A percentile compares a stretch with the other conserved stretches of the same genome.
phyloP scores from a whole-genome alignment of 2,888 invertebrate species.

The Chaitophorus viminalis region DNA sequence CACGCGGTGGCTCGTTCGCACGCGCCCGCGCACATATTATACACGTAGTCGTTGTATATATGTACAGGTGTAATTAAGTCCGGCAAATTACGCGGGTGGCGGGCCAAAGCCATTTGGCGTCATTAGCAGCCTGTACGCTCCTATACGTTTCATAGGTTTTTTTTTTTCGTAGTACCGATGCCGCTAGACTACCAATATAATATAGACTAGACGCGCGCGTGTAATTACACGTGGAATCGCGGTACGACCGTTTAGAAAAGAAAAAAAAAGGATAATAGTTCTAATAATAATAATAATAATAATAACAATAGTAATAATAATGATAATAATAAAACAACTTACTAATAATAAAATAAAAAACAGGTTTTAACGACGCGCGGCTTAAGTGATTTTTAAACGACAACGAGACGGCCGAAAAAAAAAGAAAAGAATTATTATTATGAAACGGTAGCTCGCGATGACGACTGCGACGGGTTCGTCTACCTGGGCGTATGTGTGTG shows the following conservation, averaged over 20 bases:
- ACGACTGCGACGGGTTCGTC: not conserved
- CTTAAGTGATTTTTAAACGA: slow-evolving; percentile 60
- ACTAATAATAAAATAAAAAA: slow-evolving; percentile 16
- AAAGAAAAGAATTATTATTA: slow-evolving; percentile 12
- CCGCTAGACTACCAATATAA: slow-evolving; percentile 9
- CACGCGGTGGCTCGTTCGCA: no score
- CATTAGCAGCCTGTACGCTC: slow-evolving; percentile 33
- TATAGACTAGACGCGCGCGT: slow-evolving; percentile 3
- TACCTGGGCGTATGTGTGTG: slow-evolving; percentile 8
- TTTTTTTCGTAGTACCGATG: no score
- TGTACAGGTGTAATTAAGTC: slow-evolving; percentile 39
- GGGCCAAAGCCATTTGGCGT: slow-evolving; percentile 28
- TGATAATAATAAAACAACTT: not conserved
- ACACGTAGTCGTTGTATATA: not conserved
- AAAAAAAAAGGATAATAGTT: not conserved
- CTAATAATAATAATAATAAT: not conserved
- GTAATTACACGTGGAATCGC: slow-evolving; percentile 45
- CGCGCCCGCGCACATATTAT: not conserved
- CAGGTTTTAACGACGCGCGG: slow-evolving; percentile 41
- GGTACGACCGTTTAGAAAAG: slow-evolving; percentile 33
- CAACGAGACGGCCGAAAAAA: slow-evolving; percentile 19
- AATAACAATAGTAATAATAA: not conserved
- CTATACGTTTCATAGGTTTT: no score
- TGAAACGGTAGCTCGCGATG: slow-evolving; percentile 3
- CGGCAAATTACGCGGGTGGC: slow-evolving; percentile 46